Evolutionary conservation across 2,113 vertebrate species (phyloP).

Genomic region (Toxotes chatareus): DNA sequence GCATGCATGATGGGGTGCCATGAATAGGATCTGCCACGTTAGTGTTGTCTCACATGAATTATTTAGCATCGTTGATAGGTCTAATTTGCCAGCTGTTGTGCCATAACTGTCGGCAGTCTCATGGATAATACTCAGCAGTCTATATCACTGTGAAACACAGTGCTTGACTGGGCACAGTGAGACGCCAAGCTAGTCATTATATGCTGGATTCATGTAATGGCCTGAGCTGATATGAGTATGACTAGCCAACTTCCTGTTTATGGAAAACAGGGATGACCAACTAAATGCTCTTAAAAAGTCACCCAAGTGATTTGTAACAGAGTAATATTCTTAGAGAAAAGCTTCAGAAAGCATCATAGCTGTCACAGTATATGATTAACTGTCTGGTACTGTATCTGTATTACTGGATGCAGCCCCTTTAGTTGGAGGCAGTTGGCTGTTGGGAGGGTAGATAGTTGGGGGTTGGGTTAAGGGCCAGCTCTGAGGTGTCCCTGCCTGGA

Average conservation of each 20-base stretch:
- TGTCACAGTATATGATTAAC: conserved; percentile 17
- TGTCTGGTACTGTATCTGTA: background rate
- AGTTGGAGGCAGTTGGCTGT: conserved; percentile 16
- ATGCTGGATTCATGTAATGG: conserved; percentile 50
- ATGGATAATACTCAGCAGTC: conserved; percentile 79
- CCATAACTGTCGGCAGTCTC: conserved; percentile 78
- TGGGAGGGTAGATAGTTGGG: background rate
- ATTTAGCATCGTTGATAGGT: conserved; percentile 83
- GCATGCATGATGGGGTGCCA: conserved; percentile 75
- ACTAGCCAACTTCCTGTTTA: conserved; percentile 80
- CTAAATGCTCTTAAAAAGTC: background rate
- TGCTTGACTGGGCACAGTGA: conserved; percentile 81
- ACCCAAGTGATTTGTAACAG: background rate
- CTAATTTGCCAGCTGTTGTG: conserved; percentile 86
- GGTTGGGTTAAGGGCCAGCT: conserved; percentile 9
- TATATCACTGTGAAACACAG: conserved; percentile 70
- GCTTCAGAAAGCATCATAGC: background rate
- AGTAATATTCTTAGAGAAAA: background rate
- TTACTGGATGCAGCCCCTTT: background rate
- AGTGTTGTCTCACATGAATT: conserved; percentile 83
- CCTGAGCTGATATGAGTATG: conserved; percentile 62
- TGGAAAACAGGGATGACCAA: conserved; percentile 38
- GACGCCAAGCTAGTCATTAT: conserved; percentile 72
- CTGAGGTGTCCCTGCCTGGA: conserved; percentile 28
- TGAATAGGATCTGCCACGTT: conserved; percentile 83